Base-by-base conservation (phyloP, 2,888 invertebrate species). In the Drosophila setosimentum region DNA sequence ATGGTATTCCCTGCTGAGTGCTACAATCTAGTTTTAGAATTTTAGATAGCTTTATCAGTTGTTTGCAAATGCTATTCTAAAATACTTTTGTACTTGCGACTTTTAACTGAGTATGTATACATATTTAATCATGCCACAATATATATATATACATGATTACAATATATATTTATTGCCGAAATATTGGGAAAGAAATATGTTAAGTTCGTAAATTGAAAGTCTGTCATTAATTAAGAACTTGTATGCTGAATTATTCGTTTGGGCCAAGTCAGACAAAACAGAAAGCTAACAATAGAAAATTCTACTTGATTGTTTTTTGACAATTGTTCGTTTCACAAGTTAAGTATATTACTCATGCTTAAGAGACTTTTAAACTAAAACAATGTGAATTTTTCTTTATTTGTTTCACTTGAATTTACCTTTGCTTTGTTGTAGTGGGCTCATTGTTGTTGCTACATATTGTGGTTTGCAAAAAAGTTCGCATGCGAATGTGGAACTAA, bases 401-500 rank as follows among this genome's bases (percentile, higher is more conserved):
- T 32, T 32, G 7, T 51, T 51, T n/a, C 5, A 13, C 11, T 0
- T 8, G 18, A 37, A 37, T 18, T 45, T 8, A 16, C 21, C 2
- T 4, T 8, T 37, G 37, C 13, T 29, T 55, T 55, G 27, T 29
- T 29, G 7, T 6, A 27, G 3, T n/a, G 24, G 11, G 35, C 37
- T 13, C 55, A 29, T 37, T 30, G 29, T 55, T 55, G n/a, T n/a
- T 33, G 59, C 16, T 6, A 45, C 7, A 42, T 8, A 18, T 58
- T 10, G 18, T 4, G 18, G 33, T 18, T 33, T 48, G 21, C 2
- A 10, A 21, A 60, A 75, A 32, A 49, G 40, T 70, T 61, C 37
- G 60, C 49, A 63, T 24, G 65, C 42, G 24, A 48, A 53, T 63
- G 32, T n/a, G 53, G 10, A 78, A 63, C 37, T 63, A 66, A 54